Percentiles rank a stretch among this genome's conserved stretches.
These are phyloP conservation scores for Nicator chloris DNA, from an alignment of 2,113 vertebrate species.

Conservation along the genomic window DNA sequence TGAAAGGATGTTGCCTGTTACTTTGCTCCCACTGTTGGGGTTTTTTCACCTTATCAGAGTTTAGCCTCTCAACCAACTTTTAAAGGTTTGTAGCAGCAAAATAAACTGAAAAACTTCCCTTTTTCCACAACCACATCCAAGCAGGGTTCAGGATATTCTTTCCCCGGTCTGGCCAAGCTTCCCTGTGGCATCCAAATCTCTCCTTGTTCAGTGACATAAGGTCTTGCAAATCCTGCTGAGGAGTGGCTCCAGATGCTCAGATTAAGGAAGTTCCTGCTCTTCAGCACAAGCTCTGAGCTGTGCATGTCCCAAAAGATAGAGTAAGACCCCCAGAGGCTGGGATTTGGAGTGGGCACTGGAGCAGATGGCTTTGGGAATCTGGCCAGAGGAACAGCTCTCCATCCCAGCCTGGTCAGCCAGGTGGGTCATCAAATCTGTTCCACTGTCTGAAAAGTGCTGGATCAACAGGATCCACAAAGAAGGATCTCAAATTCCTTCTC, in stretches of 20 bases:
- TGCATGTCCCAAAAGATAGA: background rate
- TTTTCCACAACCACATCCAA: background rate
- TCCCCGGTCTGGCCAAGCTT: background rate
- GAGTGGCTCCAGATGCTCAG: background rate
- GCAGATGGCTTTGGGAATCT: background rate
- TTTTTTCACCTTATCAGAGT: background rate
- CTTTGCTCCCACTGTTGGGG: background rate
- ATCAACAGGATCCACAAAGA: background rate
- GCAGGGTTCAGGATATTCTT: background rate
- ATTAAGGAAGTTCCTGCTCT: background rate
- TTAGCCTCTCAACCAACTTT: background rate
- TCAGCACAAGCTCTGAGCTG: background rate
- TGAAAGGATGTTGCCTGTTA: background rate
- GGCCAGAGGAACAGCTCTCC: background rate
- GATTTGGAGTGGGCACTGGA: background rate
- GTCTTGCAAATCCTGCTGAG: background rate
- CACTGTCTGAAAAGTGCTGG: background rate
- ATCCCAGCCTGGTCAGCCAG: background rate
- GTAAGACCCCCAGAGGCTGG: background rate
- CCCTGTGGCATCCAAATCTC: background rate
- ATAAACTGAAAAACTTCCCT: background rate
- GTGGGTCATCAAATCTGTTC: background rate
- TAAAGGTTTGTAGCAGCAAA: background rate
- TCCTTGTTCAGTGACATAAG: background rate
- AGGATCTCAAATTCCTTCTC: background rate